Conservation (phyloP, 2,797 vertebrate genomes). For the Lepilemur ruficaudatus region DNA sequence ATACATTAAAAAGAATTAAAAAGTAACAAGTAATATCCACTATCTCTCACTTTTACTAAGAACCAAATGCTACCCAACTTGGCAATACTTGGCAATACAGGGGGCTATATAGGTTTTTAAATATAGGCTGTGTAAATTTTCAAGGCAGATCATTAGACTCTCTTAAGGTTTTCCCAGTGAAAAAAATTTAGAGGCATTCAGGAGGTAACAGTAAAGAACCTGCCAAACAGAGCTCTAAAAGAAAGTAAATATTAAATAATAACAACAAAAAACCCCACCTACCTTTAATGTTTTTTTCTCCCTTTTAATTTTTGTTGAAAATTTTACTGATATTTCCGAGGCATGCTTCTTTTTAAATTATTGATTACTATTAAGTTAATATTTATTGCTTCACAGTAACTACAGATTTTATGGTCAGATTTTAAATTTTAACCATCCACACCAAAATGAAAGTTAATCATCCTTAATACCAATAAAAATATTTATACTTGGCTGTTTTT, state of each 20-base stretch:
- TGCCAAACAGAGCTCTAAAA: neutral
- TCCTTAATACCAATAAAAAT: neutral
- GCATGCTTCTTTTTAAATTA: slow-evolving; percentile 3
- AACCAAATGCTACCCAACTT: neutral
- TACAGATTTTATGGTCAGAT: slow-evolving; percentile 13
- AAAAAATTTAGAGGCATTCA: slow-evolving; percentile 28
- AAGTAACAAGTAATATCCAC: neutral
- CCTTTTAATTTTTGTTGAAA: neutral
- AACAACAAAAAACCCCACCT: neutral
- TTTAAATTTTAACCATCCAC: slow-evolving; percentile 10
- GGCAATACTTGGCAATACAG: neutral
- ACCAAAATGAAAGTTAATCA: neutral
- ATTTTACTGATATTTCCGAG: neutral
- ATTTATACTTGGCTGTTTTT: neutral
- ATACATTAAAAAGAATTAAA: slow-evolving; percentile 14
- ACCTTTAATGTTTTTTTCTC: neutral
- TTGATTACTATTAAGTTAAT: neutral
- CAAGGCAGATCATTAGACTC: slow-evolving; percentile 67
- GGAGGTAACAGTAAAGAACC: neutral
- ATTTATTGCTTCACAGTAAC: neutral
- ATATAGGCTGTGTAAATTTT: slow-evolving; percentile 53
- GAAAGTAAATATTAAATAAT: neutral
- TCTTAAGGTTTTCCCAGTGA: slow-evolving; percentile 9
- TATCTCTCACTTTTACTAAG: neutral
- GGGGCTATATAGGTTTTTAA: neutral